Base-by-base conservation (phyloP, 53 echinoderm and acorn worm genomes). In the Holothuria leucospilota region DNA sequence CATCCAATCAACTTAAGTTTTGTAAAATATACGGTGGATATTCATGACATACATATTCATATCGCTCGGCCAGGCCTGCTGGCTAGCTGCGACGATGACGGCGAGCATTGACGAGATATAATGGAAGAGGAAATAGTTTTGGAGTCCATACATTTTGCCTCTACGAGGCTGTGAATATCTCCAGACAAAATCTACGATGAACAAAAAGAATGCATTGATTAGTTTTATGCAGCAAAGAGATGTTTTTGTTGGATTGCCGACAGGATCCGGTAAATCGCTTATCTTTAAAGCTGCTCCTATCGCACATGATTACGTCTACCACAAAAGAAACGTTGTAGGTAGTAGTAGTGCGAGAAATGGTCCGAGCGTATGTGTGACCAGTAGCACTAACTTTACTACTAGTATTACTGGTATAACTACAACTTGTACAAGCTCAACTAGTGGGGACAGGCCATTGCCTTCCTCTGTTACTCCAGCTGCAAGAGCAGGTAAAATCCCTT, bases 241-340 rank as follows among this genome's bases (percentile, higher is more conserved):
- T n/a, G n/a, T n/a, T n/a, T n/a, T n/a, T n/a, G n/a, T n/a, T n/a
- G n/a, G n/a, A 23, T 63, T 25, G 26, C 63, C 63, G 4, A 63
- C 63, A 63, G 63, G 63, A 63, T 63, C 26, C 26, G 63, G 63
- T 21, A 63, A 63, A 63, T 63, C 63, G 63, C 26, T 63, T 25
- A 25, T 63, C 21, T 63, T 63, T 63, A 6, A 63, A 25, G 63
- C 63, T 63, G 63, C n/a, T 23, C 63, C 63, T 63, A 6, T 25
- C 21, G 63, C 63, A 25, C n/a, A 23, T 63, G 63, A 63, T 25
- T 63, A 63, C 63, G n/a, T 63, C 42, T 42, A 42, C 42, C 42
- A 42, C 5, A 5, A 42, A 42, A 42, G 42, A 9, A 42, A 42
- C 42, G 42, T 42, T 42, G 42, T 42, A 42, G 42, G 42, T 42